Base-by-base conservation (phyloP, 1,140 invertebrate genomes). In the Goniozus legneri region DNA sequence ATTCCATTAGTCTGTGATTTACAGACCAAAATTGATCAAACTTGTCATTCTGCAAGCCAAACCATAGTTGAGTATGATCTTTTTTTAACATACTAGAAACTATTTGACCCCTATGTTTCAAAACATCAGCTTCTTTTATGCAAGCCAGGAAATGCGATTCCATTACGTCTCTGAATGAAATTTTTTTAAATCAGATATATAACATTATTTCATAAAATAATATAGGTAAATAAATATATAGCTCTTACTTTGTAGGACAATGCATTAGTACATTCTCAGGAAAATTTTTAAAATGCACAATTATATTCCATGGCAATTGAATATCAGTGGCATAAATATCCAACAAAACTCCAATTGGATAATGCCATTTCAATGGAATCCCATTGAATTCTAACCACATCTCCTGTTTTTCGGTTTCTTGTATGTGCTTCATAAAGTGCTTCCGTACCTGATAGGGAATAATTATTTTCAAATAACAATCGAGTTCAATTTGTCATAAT, bases 21-120 rank as follows among this genome's bases (percentile, higher is more conserved):
- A 98, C 87, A 4, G 91, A 86, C 96, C 97, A 98, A 75, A 99
- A 99, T 72, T 98, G 95, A 73, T 99, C 95, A 78, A 98, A 99
- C 78, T 96, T 97, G 69, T 98, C 93, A 80, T 98, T 96, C 65
- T 89, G 82, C 48, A 99, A 73, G 18, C 95, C 95, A 31, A 88
- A 79, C 95, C 95, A 99, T 4, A 99, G 77, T 59, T 97, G 93
- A 73, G 91, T 94, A 65, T 98, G 95, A 65, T 99, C 96, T 70
- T 96, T 96, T 64, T 95, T 95, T 63, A 96, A 93, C 95, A 99
- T 98, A 51, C 81, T 85, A 21, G 91, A 92, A 35, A 97, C 89
- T 8, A 98, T 83, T 73, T 92, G 87, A 3, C 89, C 86, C 59
- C 89, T 81, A 67, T 98, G 95, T 75, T 99, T 99, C 1, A 99